Conservation (phyloP, 1,140 invertebrate genomes). For the Gryllus bimaculatus region DNA sequence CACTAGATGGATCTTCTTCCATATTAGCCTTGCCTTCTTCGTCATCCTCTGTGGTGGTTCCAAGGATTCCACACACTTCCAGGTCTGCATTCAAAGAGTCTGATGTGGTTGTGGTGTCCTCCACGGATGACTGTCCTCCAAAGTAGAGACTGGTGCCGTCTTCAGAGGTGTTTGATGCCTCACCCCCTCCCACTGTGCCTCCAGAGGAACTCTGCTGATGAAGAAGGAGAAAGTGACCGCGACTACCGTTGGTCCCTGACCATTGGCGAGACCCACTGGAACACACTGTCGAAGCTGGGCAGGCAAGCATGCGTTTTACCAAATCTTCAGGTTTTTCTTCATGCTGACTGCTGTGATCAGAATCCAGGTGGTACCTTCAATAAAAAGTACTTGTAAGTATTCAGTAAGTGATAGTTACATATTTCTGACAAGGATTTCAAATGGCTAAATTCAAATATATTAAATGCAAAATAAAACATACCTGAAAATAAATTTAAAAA, state of each 20-base stretch:
- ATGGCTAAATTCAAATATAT: no score
- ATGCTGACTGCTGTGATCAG: constrained; percentile 40
- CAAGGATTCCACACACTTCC: constrained; percentile 38
- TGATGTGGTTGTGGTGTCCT: constrained; percentile 34
- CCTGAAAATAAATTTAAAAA: no score
- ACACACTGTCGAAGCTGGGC: constrained; percentile 27
- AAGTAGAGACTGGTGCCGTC: constrained; percentile 23
- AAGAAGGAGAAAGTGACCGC: constrained; percentile 13
- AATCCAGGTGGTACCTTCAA: constrained; percentile 38
- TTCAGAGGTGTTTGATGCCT: constrained; percentile 13
- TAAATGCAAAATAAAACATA: no score
- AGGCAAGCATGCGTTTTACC: constrained; percentile 29
- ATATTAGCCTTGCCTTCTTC: constrained; percentile 16
- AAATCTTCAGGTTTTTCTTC: constrained; percentile 40
- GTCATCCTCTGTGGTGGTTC: constrained; percentile 25
- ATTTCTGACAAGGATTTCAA: no score
- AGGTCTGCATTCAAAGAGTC: constrained; percentile 41
- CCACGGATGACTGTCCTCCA: constrained; percentile 36
- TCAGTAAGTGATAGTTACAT: neutral
- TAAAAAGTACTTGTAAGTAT: neutral
- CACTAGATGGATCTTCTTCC: constrained; percentile 11
- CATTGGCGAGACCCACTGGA: constrained; percentile 9
- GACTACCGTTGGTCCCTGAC: neutral
- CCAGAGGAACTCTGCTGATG: constrained; percentile 12
- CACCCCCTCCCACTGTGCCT: constrained; percentile 11